Evolutionary conservation across 2,797 vertebrate genomes (phyloP).

Genomic region (Loriculus beryllinus): DNA sequence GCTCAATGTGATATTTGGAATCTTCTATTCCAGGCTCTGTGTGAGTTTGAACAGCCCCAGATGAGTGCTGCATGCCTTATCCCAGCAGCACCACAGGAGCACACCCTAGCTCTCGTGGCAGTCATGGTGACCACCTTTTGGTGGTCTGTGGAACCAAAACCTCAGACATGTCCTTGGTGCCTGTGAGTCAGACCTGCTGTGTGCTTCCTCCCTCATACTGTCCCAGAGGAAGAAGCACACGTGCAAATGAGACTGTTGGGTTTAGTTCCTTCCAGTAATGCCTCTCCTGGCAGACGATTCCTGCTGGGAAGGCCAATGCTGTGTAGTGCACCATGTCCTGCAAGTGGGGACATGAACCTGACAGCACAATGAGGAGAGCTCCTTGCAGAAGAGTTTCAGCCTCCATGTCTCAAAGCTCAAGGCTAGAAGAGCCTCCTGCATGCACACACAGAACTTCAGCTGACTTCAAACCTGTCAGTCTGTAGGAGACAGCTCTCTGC

Average conservation of each 20-base stretch:
- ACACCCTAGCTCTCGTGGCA: neutral
- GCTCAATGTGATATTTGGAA: neutral
- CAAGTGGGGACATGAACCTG: accelerated
- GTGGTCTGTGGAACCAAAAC: neutral
- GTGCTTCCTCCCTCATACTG: neutral
- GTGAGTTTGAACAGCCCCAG: neutral
- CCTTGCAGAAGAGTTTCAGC: neutral
- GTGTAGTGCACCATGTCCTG: accelerated
- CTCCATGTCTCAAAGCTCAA: neutral
- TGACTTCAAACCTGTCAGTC: neutral
- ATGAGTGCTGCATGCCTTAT: neutral
- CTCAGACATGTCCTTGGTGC: accelerated
- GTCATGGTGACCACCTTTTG: neutral
- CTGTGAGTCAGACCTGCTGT: neutral
- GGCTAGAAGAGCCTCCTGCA: neutral
- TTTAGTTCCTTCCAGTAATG: neutral
- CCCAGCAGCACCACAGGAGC: neutral
- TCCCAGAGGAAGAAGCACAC: neutral
- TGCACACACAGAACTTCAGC: neutral
- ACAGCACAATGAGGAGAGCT: neutral
- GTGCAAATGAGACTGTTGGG: neutral
- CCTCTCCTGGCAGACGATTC: neutral
- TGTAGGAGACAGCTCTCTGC: accelerated
- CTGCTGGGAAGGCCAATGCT: neutral
- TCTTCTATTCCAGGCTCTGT: neutral